Conservation (phyloP, 2,888 invertebrate genomes). For the Alloplasta piceator region DNA sequence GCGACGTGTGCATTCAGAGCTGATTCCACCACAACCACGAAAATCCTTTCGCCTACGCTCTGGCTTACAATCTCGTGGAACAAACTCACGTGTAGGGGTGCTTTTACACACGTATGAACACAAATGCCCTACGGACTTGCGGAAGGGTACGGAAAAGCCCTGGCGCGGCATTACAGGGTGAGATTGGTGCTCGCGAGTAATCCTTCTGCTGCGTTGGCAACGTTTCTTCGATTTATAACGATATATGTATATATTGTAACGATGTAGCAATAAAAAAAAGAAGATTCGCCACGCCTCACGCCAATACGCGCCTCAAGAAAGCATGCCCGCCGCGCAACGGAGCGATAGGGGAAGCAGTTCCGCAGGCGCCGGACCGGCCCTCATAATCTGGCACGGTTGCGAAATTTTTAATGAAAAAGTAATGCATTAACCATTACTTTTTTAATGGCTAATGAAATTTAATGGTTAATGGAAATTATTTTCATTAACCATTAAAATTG, state of each 20-base stretch:
- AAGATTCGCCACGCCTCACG: no score
- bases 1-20: conserved; percentile 44
- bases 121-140: conserved; percentile 9
- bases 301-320: no score
- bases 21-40: conserved; percentile 27
- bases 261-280: no score
- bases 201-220: conserved; percentile 62
- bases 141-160: conserved; percentile 23
- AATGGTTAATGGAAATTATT: no score
- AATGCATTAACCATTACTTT: no score
- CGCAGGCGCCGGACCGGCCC: no score
- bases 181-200: conserved; percentile 52
- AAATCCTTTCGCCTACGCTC: conserved; percentile 45
- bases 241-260: conserved; percentile 58
- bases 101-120: conserved; percentile 13
- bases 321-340: no score
- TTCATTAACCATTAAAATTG: no score
- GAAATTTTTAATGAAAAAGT: no score
- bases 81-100: conserved; percentile 30
- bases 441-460: no score
- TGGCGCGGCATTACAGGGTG: conserved; percentile 44
- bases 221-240: conserved; percentile 63
- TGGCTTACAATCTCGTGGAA: conserved; percentile 33
- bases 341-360: no score
- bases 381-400: no score